Base-by-base conservation (phyloP, 1,140 invertebrate genomes). In the Drosophila busckii region DNA sequence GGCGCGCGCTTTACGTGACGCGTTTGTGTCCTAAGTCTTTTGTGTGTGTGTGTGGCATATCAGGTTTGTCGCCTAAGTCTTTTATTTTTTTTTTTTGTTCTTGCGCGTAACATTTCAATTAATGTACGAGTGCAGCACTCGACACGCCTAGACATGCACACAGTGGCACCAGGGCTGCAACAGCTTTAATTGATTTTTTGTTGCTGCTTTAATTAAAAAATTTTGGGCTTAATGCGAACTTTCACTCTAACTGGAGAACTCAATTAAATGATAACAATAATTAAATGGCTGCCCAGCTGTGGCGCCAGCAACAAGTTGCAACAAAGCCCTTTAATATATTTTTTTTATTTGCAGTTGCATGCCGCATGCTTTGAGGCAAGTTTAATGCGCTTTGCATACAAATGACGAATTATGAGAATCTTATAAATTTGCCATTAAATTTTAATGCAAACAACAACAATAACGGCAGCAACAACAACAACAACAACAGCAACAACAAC, bases 341-440 rank as follows among this genome's bases (percentile, higher is more conserved):
- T 23, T 31, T 38, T 38, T 62, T 45, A 15, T 42, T 22, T 37
- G 19, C 16, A 7, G 10, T 60, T 56, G 23, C 73, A 78, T 69
- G 69, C 12, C 53, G 64, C 50, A 60, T 54, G 49, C 56, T n/a
- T n/a, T 40, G 22, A 68, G 42, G 34, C 19, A 61, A 40, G 40
- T 56, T 48, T 59, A 41, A 78, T 71, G 71, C 26, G 55, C 45
- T 48, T 65, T 58, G 75, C 75, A 69, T 80, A 80, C 71, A 80
- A 80, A 85, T 85, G 84, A 85, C 84, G 84, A 85, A 85, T 83
- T 85, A 85, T 85, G 84, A 85, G 69, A 85, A 85, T 63, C 64
- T 85, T 70, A 69, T 84, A 59, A 85, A 85, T 71, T 76, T 85
- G 65, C 84, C 84, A 83, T 67, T 85, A 59, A 80, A 80, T 63